Base-by-base conservation (phyloP, 2,113 vertebrate genomes). In the Hippocampus guttulatus region DNA sequence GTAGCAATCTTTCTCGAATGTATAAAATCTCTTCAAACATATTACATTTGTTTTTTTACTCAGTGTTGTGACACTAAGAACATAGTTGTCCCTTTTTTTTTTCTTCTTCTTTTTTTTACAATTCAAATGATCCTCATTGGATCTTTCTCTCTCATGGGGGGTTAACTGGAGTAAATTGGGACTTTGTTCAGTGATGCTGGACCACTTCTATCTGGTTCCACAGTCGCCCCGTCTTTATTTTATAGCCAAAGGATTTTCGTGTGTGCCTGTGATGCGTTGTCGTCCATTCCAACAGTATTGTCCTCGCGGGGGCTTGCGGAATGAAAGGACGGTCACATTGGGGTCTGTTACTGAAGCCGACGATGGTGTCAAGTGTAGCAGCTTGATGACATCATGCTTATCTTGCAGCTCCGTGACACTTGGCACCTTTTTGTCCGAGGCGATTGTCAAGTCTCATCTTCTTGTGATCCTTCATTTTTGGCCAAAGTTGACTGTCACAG, bases 1-100 rank as follows among this genome's bases (percentile, higher is more conserved):
- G 84, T 80, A 84, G 84, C 84, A 84, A 61, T 64, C 77, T 81
- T 70, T 45, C 65, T 74, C 88, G 82, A 88, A 88, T 88, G 84
- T 88, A 86, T 61, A 76, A 80, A 82, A 74, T 51, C 58, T 64
- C 21, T 64, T 64, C 63, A 21, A 60, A 64, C 20, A 70, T 58
- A 40, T 66, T 68, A 71, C 61, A 23, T 58, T 16, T 15, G 20
- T 25, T 38, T 25, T 6, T 54, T 16, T 38, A 25, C 67, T 68
- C 38, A 8, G 15, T 76, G 23, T 65, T 54, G 33, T 38, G 33
- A 67, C 69, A 75, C 45, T 11, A 60, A 47, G 64, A 76, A 40
- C 43, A 12, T 49, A 68, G 45, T 52, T 43, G 27, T 67, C 69
- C 68, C 72, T 69, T 38, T 7, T 38, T 38, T 38, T 5, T 33